Evolutionary conservation across 2,888 invertebrate genomes (phyloP), one percentile per base, ranked within the genome.

Genomic region (Lysandra bellargus): DNA sequence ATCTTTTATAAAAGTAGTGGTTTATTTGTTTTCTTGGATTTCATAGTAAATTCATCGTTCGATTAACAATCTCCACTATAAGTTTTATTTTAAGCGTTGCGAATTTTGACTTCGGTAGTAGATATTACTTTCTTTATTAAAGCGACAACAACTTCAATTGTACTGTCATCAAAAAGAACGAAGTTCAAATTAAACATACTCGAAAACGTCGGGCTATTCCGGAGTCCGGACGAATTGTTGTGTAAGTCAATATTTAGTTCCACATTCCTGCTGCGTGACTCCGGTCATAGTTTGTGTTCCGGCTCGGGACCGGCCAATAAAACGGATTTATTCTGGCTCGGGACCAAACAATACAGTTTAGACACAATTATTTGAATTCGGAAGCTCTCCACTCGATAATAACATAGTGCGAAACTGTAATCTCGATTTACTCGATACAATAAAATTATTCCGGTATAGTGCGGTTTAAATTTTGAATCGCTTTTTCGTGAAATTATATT

Each of bases 211-310:
- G 12, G 64, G 14, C 14, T 23, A 23, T 23, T 23, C 23, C 23
- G 23, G 0, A 14, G 5, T 17, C 33, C 33, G 69, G 30, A 69
- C 17, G 30, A 69, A 69, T 69, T 69, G 5, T 69, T 37, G 69
- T 69, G 14, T 37, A 69, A 69, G 69, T 69, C 69, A 69, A 69
- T 69, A 69, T 69, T 69, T 33, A 64, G 33, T 14, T 69, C 14
- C 14, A 69, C 12, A 69, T 69, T 69, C 69, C 33, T 69, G 33
- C 69, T 69, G 69, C 69, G 33, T 69, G 69, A 69, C 33, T 69
- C 5, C 69, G 33, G 14, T 33, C 69, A 69, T 69, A 69, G 69
- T 69, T 69, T 69, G 69, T 69, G 33, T 69, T 37, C 69, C 33
- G 69, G 33, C 33, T 69, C 14, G 69, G 14, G 12, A 33, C 69